A percentile compares a stretch with the other conserved stretches of the same genome.
phyloP scores from a whole-genome alignment of 2,797 vertebrate species.

The Clarias pachynema region DNA sequence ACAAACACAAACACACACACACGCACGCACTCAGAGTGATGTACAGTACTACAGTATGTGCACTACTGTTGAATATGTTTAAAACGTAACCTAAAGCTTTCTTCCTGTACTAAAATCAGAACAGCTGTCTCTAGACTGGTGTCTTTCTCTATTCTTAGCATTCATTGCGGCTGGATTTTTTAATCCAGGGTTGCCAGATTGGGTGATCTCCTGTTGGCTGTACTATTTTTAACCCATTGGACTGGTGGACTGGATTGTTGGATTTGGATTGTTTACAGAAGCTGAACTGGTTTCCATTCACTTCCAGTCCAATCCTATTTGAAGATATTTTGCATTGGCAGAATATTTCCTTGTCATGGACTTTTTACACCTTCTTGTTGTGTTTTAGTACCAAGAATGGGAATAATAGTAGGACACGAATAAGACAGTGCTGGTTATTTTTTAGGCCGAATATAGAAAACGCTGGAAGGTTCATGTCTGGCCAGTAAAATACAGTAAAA shows the following conservation, averaged over 20 bases:
- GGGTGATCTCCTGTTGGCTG: background rate
- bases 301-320: background rate
- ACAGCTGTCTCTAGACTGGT: constrained; percentile 67
- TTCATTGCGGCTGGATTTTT: constrained; percentile 24
- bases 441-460: background rate
- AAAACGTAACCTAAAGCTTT: background rate
- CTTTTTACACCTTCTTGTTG: no score
- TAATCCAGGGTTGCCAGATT: constrained; percentile 19
- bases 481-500: no score
- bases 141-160: constrained; percentile 76
- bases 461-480: background rate
- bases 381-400: background rate
- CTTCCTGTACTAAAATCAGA: background rate
- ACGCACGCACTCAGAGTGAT: no score
- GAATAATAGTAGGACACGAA: background rate
- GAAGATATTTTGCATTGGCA: background rate
- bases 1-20: background rate
- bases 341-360: background rate
- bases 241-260: background rate
- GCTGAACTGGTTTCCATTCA: background rate
- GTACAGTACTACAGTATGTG: background rate
- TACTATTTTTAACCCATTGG: constrained; percentile 11
- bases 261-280: background rate
- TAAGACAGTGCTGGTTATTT: background rate
- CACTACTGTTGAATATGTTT: background rate